Conservation (phyloP, 2,888 invertebrate genomes). For the Anorthoa munda region DNA sequence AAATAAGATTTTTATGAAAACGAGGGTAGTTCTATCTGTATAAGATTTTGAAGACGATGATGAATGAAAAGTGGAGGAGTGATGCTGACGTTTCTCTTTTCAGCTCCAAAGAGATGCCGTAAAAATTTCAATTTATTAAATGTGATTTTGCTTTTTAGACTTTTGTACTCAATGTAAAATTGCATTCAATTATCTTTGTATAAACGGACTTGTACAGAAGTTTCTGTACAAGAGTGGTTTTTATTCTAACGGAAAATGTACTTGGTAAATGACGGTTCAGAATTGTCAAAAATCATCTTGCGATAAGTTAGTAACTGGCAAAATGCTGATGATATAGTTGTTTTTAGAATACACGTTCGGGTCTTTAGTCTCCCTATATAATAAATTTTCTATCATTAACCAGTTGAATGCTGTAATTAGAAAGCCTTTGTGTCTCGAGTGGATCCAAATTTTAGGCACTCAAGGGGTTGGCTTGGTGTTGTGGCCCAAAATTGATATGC, state of each 20-base stretch:
- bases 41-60: background rate
- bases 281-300: slow-evolving; percentile 1
- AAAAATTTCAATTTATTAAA: background rate
- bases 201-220: background rate
- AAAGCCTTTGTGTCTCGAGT: no score
- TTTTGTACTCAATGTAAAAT: slow-evolving; percentile 33
- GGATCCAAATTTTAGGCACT: no score
- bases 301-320: slow-evolving; percentile 16
- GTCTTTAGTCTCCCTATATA: no score
- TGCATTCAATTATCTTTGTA: slow-evolving; percentile 3
- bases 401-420: no score
- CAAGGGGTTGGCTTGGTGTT: background rate
- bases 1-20: slow-evolving; percentile 21
- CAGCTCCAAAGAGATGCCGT: background rate
- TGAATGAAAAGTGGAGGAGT: background rate
- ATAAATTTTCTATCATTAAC: background rate
- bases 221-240: slow-evolving; percentile 7
- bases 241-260: slow-evolving; percentile 47
- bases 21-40: background rate
- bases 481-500: background rate
- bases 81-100: slow-evolving; percentile 22
- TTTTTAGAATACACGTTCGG: background rate
- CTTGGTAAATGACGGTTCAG: slow-evolving; percentile 41
- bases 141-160: background rate
- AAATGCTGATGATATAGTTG: slow-evolving; percentile 30